Evolutionary conservation across 2,113 vertebrate species (phyloP).

Genomic region (Orientallactaga bullata): DNA sequence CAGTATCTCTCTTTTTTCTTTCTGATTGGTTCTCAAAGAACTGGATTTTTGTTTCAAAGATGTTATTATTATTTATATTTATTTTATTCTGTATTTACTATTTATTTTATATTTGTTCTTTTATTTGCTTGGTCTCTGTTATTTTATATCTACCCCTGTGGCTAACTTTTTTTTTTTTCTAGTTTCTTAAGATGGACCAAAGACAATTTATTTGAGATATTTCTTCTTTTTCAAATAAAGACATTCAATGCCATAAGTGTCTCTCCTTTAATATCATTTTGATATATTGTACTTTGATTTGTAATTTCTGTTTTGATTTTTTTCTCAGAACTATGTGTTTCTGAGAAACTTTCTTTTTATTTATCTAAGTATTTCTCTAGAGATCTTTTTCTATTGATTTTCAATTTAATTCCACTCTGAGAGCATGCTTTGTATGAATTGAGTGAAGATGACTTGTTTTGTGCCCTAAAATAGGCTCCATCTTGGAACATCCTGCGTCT

Average conservation of each 20-base stretch:
- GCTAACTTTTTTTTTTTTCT: not conserved
- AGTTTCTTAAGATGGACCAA: not conserved
- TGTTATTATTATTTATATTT: not conserved
- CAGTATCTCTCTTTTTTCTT: not conserved
- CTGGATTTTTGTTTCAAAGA: not conserved
- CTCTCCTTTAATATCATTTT: not conserved
- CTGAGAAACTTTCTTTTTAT: constrained; percentile 14
- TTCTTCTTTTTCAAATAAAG: not conserved
- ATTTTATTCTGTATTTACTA: not conserved
- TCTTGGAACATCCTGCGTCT: not conserved
- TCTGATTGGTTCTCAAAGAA: not conserved
- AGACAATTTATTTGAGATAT: not conserved
- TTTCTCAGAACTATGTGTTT: not conserved
- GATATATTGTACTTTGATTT: not conserved
- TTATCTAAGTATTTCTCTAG: not conserved
- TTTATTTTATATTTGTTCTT: not conserved
- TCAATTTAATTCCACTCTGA: not conserved
- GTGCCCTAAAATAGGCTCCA: not conserved
- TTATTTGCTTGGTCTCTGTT: no score
- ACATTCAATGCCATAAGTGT: not conserved
- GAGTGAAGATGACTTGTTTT: not conserved
- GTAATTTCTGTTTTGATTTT: not conserved
- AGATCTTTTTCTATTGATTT: not conserved
- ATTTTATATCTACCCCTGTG: not conserved
- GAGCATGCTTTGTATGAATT: not conserved